Evolutionary conservation across 2,888 invertebrate species (phyloP).

Genomic region (Tholera decimalis): DNA sequence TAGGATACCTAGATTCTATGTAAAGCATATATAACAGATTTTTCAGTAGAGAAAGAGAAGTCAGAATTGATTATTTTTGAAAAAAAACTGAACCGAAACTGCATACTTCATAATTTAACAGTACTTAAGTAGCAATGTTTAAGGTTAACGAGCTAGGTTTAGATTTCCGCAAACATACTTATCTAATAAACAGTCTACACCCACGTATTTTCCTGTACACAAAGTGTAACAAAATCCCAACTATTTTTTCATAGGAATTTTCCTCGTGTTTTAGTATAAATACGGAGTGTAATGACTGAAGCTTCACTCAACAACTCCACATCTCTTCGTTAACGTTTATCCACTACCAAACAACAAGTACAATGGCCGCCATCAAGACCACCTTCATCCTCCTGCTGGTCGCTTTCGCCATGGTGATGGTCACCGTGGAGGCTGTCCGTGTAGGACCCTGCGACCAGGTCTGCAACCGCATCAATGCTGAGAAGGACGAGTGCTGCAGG

Average conservation of each 20-base stretch:
- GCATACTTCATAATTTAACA: too few species aligned
- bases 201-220: not conserved
- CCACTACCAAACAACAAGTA: not conserved
- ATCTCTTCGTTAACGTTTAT: slow-evolving; percentile 16
- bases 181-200: too few species aligned
- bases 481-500: slow-evolving; percentile 39
- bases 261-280: not conserved
- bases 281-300: not conserved
- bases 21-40: too few species aligned
- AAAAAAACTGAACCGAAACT: too few species aligned
- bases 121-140: too few species aligned
- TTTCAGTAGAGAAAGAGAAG: too few species aligned
- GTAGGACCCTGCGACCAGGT: slow-evolving; percentile 39
- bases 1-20: too few species aligned
- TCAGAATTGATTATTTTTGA: too few species aligned
- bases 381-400: slow-evolving; percentile 35
- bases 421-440: slow-evolving; percentile 31
- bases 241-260: not conserved
- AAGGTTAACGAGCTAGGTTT: too few species aligned
- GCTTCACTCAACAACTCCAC: not conserved
- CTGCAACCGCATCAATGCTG: not conserved
- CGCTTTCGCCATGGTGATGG: slow-evolving; percentile 35
- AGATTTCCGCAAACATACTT: too few species aligned
- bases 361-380: slow-evolving; percentile 38
- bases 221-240: not conserved